Evolutionary conservation across 2,797 vertebrate species (phyloP), one percentile per base, ranked within the genome.

Genomic region (Pipistrellus kuhlii): DNA sequence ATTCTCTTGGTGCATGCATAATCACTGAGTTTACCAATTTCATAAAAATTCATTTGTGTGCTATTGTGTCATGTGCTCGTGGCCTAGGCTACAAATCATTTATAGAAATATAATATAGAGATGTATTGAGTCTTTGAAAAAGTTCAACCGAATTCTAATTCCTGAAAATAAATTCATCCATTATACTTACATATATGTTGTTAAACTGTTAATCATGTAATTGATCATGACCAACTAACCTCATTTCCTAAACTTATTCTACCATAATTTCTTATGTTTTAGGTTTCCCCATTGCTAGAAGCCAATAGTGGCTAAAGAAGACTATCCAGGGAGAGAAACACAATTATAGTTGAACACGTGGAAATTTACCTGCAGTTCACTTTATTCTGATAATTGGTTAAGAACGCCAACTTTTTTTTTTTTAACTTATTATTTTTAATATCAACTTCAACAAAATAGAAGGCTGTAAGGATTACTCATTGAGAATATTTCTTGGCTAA

Each of bases 331-430:
- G 68, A 83, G 25, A 90, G 35, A 13, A 75, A 25, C 13, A 72
- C 44, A 78, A 38, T 88, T 35, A 66, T 38, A 88, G 32, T 18
- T 57, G 46, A 25, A 69, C 9, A 48, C 38, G 68, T 78, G 57
- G 41, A 93, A 78, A 77, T 81, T 93, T 11, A 77, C 10, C 15
- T 8, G 5, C 35, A 72, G 27, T 72, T 48, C 17, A 90, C 88
- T 96, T 91, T 80, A 84, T 88, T 93, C 86, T 91, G 30, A 55
- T 41, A 75, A 83, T 32, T 96, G 32, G 51, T 85, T 75, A 87
- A 64, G n/a, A 80, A 88, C 27, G 23, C 46, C n/a, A 80, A 10
- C 62, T 75, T 57, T 77, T 35, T 38, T 44, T 44, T 44, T 44
- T 44, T 44, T 44, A 44, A 44, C 44, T 44, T 44, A 92, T 78